Percentiles rank a stretch among this genome's conserved stretches.
Conservation (phyloP, 2,888 invertebrate genomes). For the Melinaea marsaeus region DNA sequence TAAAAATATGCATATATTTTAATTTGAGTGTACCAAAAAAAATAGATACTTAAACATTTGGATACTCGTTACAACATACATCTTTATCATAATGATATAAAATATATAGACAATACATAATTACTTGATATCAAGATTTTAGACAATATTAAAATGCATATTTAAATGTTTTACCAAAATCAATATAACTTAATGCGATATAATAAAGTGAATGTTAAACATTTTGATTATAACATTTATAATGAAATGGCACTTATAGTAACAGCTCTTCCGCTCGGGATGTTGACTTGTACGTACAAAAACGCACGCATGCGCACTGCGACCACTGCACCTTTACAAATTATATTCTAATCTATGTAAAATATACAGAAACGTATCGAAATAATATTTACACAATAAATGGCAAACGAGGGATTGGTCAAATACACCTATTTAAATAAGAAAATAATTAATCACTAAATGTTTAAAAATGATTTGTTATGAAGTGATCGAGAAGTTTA, state of each 20-base stretch:
- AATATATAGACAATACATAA: neutral
- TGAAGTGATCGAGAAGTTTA: neutral
- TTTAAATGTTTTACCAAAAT: neutral
- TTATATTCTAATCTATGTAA: slow-evolving; percentile 22
- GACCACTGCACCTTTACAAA: slow-evolving; percentile 3
- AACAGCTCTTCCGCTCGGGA: slow-evolving; percentile 25
- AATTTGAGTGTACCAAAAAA: no score
- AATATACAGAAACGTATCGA: slow-evolving; percentile 21
- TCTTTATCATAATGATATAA: no score
- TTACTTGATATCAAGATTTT: neutral
- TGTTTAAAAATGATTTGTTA: neutral
- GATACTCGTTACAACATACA: no score
- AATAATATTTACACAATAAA: slow-evolving; percentile 60
- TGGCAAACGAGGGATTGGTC: slow-evolving; percentile 70
- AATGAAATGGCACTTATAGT: slow-evolving; percentile 35
- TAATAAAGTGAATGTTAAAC: slow-evolving; percentile 16
- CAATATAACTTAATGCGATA: slow-evolving; percentile 7
- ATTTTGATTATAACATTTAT: slow-evolving; percentile 38
- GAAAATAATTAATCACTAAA: slow-evolving; percentile 5
- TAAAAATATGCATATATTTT: no score
- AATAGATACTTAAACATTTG: no score
- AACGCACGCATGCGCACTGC: slow-evolving; percentile 1
- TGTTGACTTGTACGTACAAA: slow-evolving; percentile 7
- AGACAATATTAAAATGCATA: neutral
- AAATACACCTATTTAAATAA: slow-evolving; percentile 34